A percentile compares a stretch with the other conserved stretches of the same genome.
Conservation (phyloP, 2,113 vertebrate genomes). For the Phycodurus eques region DNA sequence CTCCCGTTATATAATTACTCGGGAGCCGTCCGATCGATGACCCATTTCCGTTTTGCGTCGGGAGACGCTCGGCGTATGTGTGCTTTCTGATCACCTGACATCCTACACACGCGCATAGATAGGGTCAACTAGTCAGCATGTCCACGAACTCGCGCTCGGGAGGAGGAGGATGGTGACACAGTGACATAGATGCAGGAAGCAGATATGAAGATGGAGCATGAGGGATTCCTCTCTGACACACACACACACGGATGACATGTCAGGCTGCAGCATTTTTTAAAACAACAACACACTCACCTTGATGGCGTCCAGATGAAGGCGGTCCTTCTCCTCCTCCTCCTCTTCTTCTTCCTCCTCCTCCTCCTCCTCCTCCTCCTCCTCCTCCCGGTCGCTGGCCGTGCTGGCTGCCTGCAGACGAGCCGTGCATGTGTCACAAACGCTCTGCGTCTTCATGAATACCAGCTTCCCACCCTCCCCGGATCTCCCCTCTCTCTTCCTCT, state of each 20-base stretch:
- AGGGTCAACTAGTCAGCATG: conserved; percentile 16
- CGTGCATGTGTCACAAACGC: conserved; percentile 52
- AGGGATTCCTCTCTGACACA: conserved; percentile 12
- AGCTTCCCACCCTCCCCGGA: conserved; percentile 47
- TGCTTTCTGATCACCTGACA: conserved; percentile 34
- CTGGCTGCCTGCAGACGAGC: conserved; percentile 55
- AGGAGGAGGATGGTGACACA: conserved; percentile 5
- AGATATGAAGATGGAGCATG: neutral
- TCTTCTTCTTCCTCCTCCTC: conserved; percentile 21
- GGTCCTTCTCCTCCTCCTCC: conserved; percentile 33
- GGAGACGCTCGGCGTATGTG: conserved; percentile 40
- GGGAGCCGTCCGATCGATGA: conserved; percentile 49
- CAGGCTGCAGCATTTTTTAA: conserved; percentile 36
- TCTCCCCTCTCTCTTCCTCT: conserved; percentile 43
- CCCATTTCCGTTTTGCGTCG: conserved; percentile 48
- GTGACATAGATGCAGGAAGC: conserved; percentile 12
- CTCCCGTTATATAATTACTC: conserved; percentile 60
- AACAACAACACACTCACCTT: conserved; percentile 66
- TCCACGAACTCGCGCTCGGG: neutral
- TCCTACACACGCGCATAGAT: conserved; percentile 24
- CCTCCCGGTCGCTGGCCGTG: conserved; percentile 15
- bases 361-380: conserved; percentile 12
- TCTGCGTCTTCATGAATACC: conserved; percentile 59
- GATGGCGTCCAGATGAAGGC: conserved; percentile 59
- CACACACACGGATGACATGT: conserved; percentile 10